Evolutionary conservation across 2,113 vertebrate genomes (phyloP), one percentile per base, ranked within the genome.

Genomic region (Leucopsar rothschildi): DNA sequence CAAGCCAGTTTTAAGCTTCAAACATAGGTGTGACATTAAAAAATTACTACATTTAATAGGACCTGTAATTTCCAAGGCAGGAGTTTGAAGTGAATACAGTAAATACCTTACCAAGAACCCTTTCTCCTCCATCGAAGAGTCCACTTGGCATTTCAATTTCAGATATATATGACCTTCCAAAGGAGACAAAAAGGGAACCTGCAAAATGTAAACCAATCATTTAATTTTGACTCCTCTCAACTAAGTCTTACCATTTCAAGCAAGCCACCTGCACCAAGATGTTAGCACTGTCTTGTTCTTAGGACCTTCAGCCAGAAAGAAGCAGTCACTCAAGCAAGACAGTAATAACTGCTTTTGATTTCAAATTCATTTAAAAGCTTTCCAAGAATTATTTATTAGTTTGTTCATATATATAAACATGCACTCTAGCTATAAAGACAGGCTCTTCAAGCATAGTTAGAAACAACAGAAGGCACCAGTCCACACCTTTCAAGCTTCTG

Each of bases 111-210:
- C 99, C 98, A 99, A 96, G 95, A 99, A 99, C 27, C 99, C 99
- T 92, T 89, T 98, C 91, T 99, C 99, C 70, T 99, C 99, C 89
- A 99, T 97, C 28, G 82, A 98, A 19, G 98, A 99, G 82, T 98
- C 98, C 61, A 99, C 98, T 93, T 99, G 98, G 95, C 99, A 99
- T 95, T 99, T 99, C 96, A 99, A 93, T 94, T 98, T 99, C 24
- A 99, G 97, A 96, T 98, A 98, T 96, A 99, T 96, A 77, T 99
- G 98, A 33, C 99, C 99, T 97, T 99, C 99, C 98, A 99, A 95
- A 44, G 99, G 98, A 88, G 98, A 99, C 93, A 99, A 86, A 98
- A 99, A 99, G 1, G 99, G 99, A 68, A 99, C 99, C 99, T 99
- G 79, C 1, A 92, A 96, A 90, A 75, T 95, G 33, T 52, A 63